Base-by-base conservation (phyloP, 2,888 invertebrate species). In the Sinodicranocentrus sp. region DNA sequence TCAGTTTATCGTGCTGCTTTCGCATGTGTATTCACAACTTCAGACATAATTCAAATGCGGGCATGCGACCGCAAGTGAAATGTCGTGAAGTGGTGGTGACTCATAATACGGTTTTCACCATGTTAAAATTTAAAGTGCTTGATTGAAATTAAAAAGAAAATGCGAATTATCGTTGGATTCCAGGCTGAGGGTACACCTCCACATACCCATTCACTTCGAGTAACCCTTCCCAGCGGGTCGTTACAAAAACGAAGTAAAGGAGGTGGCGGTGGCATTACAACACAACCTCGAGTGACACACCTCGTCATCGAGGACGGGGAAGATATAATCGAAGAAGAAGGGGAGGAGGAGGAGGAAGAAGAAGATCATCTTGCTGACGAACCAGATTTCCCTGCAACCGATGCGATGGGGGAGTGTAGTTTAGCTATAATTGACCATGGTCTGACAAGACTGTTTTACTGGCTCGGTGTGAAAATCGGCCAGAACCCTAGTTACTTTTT, bases 401-500 rank as follows among this genome's bases (percentile, higher is more conserved):
- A 71, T 71, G 75, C 80, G 43, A 86, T 86, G 86, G 85, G 85
- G 71, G 85, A 86, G 82, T 86, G 86, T 68, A 82, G 83, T 72
- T 83, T 89, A 78, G 86, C 88, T 21, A 84, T 88, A 43, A 88
- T 97, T 88, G 97, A 96, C 91, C 94, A 94, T 89, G 91, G 94
- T 89, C 92, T 97, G 73, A 96, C 96, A 90, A 93, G 93, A 90
- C 93, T 94, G 84, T 97, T 97, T 91, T 95, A 95, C 92, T 94
- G 94, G 90, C 91, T 97, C 86, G 97, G 97, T 21, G 90, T 94
- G 75, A 90, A 93, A 73, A 96, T 97, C 76, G 97, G 96, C 79
- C 93, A 92, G 88, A 94, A 95, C 91, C 97, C 97, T 0, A 96
- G 96, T 84, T 97, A 97, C 91, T 97, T 97, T 92, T 93, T 97